A percentile compares a stretch with the other conserved stretches of the same genome.
Conservation (phyloP, 1,140 invertebrate species). For the Panagrolaimus sp. region DNA sequence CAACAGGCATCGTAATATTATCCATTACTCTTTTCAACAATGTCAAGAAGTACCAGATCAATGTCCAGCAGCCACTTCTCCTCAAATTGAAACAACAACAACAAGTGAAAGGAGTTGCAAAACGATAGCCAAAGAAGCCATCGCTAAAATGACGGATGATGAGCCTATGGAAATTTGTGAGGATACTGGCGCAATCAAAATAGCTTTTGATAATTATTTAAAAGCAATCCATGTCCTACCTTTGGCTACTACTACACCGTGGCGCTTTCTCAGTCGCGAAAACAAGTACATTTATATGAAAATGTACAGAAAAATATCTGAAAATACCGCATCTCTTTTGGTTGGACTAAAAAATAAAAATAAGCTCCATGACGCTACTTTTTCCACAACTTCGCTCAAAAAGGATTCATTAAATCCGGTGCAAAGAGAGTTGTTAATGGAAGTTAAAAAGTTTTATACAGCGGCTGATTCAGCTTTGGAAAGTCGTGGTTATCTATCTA, state of each 20-base stretch:
- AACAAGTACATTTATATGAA: neutral
- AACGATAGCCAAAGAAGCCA: no score
- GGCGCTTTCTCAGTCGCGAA: neutral
- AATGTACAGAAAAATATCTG: neutral
- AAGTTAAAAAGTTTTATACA: neutral
- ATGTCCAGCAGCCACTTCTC: no score
- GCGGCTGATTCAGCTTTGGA: neutral
- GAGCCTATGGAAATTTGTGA: no score
- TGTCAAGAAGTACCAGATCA: no score
- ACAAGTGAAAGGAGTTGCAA: no score
- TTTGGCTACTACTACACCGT: neutral
- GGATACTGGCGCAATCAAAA: no score
- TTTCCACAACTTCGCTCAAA: no score
- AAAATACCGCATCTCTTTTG: neutral
- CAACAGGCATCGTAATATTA: neutral
- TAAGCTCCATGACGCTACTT: neutral
- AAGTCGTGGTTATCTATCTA: neutral
- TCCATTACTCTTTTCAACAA: no score
- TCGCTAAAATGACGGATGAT: no score
- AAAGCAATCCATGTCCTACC: no score
- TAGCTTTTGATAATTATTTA: no score
- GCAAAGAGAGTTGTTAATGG: neutral
- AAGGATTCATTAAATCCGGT: neutral
- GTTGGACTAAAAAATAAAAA: neutral
- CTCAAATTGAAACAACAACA: no score